Evolutionary conservation across 2,113 vertebrate species (phyloP), one percentile per base, ranked within the genome.

Genomic region (Ornithorhynchus anatinus): DNA sequence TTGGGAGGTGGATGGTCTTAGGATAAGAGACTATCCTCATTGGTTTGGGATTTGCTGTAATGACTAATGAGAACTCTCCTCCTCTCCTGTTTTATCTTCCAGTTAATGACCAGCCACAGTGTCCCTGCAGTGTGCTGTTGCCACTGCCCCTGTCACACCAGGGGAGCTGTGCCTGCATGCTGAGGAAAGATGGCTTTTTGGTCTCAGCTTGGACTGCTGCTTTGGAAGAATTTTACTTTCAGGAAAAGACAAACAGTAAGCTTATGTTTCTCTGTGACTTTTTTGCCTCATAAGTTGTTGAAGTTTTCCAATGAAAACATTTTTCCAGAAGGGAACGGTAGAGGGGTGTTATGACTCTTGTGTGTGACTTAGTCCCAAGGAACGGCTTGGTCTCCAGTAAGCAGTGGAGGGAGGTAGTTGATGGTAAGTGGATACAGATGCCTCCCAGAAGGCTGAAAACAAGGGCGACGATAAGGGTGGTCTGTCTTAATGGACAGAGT

Each of bases 201-300:
- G 81, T 93, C 96, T 0, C 98, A 99, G 92, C 80, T 99, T 87
- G 93, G 95, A 31, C 88, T 99, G 92, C 87, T 99, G 87, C 93
- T 99, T 2, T 99, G 98, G 98, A 99, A 99, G 91, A 99, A 99
- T 81, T 95, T 98, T 76, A 98, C 97, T 7, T 98, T 94, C 86
- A 91, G 97, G 88, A 94, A 95, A 71, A 81, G 97, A 69, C 97
- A 99, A 83, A 98, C 96, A 16, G 98, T 99, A 90, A 97, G 97
- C 88, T 53, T 29, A 43, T 48, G 16, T 76, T 29, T 39, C 29
- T 36, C 23, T 35, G 6, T n/a, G 12, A 22, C 14, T 54, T 22
- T 54, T 69, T 69, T 33, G 4, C 10, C 51, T 31, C 19, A 22
- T 19, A 23, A 22, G 27, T 4, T 54, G 19, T 54, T 47, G 22